phyloP scores from a whole-genome alignment of 2,888 invertebrate genomes.

The Napeogenes inachia region DNA sequence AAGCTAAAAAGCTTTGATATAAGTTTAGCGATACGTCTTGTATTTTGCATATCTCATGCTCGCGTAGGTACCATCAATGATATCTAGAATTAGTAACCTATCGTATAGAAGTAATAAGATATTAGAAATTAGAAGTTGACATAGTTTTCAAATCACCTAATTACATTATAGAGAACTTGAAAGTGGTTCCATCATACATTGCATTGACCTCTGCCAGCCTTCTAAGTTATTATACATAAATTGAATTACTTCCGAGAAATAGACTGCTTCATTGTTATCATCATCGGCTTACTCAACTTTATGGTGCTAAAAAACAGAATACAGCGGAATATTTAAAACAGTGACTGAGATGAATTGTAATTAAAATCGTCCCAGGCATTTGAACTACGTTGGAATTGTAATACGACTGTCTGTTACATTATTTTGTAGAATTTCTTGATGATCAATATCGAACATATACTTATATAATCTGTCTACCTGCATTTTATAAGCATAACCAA shows the following conservation, averaged over 20 bases:
- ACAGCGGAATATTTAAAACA: slow-evolving; percentile 2
- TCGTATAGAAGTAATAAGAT: too few species aligned
- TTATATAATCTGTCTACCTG: too few species aligned
- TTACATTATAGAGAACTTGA: too few species aligned
- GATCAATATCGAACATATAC: too few species aligned
- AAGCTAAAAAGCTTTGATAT: too few species aligned
- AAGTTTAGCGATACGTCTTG: too few species aligned
- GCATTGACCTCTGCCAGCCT: slow-evolving; percentile 23
- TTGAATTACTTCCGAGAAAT: slow-evolving; percentile 30
- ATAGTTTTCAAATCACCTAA: too few species aligned
- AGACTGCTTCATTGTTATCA: slow-evolving; percentile 24
- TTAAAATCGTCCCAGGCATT: slow-evolving; percentile 8
- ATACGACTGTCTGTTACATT: slow-evolving; percentile 8
- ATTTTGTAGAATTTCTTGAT: slow-evolving; percentile 4
- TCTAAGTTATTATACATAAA: slow-evolving; percentile 29
- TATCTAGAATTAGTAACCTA: too few species aligned
- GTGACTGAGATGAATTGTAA: slow-evolving; percentile 10
- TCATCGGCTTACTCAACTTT: slow-evolving; percentile 16
- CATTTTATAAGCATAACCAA: too few species aligned
- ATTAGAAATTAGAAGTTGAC: too few species aligned
- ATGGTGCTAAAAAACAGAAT: not conserved
- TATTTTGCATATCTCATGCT: too few species aligned
- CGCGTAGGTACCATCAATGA: too few species aligned
- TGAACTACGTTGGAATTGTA: not conserved
- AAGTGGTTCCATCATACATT: not conserved